These are phyloP conservation scores for Ceryle rudis DNA, from an alignment of 2,797 vertebrate species.

Conservation along the genomic window DNA sequence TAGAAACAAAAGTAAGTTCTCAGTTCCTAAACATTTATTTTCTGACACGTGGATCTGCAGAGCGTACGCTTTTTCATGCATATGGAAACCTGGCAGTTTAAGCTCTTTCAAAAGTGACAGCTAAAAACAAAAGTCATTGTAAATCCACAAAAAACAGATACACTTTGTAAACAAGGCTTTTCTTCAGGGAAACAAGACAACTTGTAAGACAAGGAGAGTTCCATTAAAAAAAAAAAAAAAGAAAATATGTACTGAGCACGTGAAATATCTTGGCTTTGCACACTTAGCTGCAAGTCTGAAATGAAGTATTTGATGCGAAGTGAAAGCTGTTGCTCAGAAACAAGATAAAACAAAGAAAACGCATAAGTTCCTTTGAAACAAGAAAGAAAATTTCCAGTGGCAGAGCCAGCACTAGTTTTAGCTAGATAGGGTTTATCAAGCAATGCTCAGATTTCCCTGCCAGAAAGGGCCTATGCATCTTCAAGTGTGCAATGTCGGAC, in stretches of 20 bases:
- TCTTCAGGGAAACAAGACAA: background rate
- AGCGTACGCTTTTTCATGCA: rapidly evolving
- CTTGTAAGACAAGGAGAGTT: background rate
- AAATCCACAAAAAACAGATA: background rate
- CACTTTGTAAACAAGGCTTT: background rate
- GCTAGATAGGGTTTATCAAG: background rate
- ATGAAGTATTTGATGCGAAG: background rate
- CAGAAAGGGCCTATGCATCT: background rate
- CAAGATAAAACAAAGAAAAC: constrained; percentile 30
- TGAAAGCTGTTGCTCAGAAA: constrained; percentile 48
- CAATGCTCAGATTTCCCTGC: background rate
- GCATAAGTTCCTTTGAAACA: background rate
- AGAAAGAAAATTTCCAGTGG: background rate
- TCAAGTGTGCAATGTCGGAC: rapidly evolving
- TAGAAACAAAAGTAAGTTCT: background rate
- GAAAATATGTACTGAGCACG: background rate
- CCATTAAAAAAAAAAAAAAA: background rate
- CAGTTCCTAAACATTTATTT: background rate
- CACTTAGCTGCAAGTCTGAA: background rate
- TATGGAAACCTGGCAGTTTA: background rate
- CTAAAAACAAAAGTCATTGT: rapidly evolving
- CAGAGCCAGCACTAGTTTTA: background rate
- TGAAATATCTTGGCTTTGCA: background rate
- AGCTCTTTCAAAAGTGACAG: background rate
- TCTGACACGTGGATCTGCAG: rapidly evolving